Evolutionary conservation across 2,888 invertebrate species (phyloP), one percentile per base, ranked within the genome.

Genomic region (Scaptomyza caliginosa): DNA sequence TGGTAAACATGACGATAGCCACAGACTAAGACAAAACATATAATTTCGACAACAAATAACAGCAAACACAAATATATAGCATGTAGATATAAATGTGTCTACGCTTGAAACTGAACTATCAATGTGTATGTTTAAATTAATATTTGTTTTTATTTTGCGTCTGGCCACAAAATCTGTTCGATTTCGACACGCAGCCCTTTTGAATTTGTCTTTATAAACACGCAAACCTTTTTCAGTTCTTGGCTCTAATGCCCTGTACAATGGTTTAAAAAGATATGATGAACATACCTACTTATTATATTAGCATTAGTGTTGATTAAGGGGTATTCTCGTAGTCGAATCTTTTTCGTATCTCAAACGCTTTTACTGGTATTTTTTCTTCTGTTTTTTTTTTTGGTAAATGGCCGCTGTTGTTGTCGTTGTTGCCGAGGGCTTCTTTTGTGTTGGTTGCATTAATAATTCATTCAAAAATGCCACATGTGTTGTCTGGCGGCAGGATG

Each of bases 361-460:
- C 2, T 5, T 10, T 42, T 13, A 10, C 10, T 16, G n/a, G n/a
- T n/a, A n/a, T 23, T 5, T 24, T 23, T 24, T 13, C 13, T 13
- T 23, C 23, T 21, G 11, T 46, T 3, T 32, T 17, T 17, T 19
- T 19, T 32, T 46, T 46, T 10, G 6, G 32, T 32, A 32, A 13
- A 32, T 46, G 32, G 11, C 5, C 30, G 46, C 46, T 65, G 55
- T 17, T 49, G 57, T 55, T 57, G 46, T 34, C 52, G 38, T 34
- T 30, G 49, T 52, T 74, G 72, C 78, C 63, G 69, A 67, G 71
- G 77, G 74, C 72, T 72, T 52, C 81, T 76, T 85, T 85, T 82
- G 76, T 81, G 72, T 58, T 78, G 78, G 57, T 48, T 78, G 78
- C 86, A 89, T 89, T 87, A 89, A 89, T 88, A 89, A 89, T 89